These are phyloP conservation scores for Calliopsis andreniformis DNA, from an alignment of 1,140 invertebrate species.

Conservation along the genomic window DNA sequence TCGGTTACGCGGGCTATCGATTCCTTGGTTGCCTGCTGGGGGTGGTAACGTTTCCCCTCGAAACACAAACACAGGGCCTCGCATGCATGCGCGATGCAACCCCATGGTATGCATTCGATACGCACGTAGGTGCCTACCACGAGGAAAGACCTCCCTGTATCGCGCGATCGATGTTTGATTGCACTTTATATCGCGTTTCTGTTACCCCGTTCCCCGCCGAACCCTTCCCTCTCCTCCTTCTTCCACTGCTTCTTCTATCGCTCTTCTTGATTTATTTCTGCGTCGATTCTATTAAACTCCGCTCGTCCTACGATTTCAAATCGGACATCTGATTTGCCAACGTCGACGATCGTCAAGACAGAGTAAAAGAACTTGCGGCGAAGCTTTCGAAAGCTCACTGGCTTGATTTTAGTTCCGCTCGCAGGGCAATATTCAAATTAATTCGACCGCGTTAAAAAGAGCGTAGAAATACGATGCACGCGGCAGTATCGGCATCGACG, in stretches of 20 bases:
- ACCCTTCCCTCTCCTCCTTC: not conserved
- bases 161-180: slow-evolving; percentile 70
- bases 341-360: slow-evolving; percentile 20
- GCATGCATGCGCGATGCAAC: slow-evolving; percentile 70
- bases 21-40: slow-evolving; percentile 63
- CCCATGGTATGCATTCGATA: slow-evolving; percentile 70
- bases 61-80: slow-evolving; percentile 68
- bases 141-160: slow-evolving; percentile 67
- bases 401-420: too few relatives aligned
- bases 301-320: not conserved
- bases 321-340: slow-evolving; percentile 4
- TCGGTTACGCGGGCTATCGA: slow-evolving; percentile 70
- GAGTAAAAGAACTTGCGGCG: not conserved
- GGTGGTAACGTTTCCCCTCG: slow-evolving; percentile 66
- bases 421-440: slow-evolving; percentile 57
- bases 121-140: slow-evolving; percentile 65
- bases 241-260: slow-evolving; percentile 13
- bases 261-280: not conserved
- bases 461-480: slow-evolving; percentile 9
- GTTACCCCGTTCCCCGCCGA: slow-evolving; percentile 10
- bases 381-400: not conserved
- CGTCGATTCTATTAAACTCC: too few relatives aligned
- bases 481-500: not conserved
- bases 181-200: slow-evolving; percentile 64
- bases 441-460: slow-evolving; percentile 48